Conservation (phyloP, 2,888 invertebrate genomes). For the Homarus gammarus region DNA sequence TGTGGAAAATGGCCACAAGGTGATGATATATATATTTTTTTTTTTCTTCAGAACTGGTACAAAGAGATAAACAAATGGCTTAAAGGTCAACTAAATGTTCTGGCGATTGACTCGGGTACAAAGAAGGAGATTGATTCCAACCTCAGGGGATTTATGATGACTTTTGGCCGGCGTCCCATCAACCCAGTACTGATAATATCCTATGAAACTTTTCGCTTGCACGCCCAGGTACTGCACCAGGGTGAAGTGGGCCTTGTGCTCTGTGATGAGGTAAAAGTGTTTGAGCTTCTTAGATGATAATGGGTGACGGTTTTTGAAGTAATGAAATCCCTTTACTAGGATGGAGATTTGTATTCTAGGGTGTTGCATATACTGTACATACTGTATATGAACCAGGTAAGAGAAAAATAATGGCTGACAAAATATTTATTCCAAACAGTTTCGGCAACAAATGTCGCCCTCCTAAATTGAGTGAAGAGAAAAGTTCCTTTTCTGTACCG, state of each 20-base stretch:
- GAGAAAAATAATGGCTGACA: too few relatives aligned
- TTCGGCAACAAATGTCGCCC: too few relatives aligned
- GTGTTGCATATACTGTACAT: too few relatives aligned
- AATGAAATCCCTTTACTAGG: too few relatives aligned
- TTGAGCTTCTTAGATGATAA: not conserved
- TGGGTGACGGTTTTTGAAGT: too few relatives aligned
- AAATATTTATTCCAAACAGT: too few relatives aligned
- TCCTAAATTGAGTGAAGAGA: too few relatives aligned
- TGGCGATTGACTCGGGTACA: slow-evolving; percentile 92
- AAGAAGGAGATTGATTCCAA: slow-evolving; percentile 92
- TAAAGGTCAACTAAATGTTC: slow-evolving; percentile 87
- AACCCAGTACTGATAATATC: slow-evolving; percentile 98
- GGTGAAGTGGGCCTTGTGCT: slow-evolving; percentile 96
- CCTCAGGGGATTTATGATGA: slow-evolving; percentile 87
- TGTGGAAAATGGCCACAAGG: not conserved
- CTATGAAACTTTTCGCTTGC: slow-evolving; percentile 98
- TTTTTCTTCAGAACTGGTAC: slow-evolving; percentile 89
- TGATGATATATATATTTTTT: not conserved
- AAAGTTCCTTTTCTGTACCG: too few relatives aligned
- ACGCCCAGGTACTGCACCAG: slow-evolving; percentile 91
- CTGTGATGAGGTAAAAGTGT: slow-evolving; percentile 90
- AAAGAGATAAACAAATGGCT: slow-evolving; percentile 99
- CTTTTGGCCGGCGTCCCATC: slow-evolving; percentile 86
- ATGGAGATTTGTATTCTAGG: too few relatives aligned
- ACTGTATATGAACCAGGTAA: too few relatives aligned